Conservation (phyloP, 2,113 vertebrate species). For the Lichenostomus cassidix region DNA sequence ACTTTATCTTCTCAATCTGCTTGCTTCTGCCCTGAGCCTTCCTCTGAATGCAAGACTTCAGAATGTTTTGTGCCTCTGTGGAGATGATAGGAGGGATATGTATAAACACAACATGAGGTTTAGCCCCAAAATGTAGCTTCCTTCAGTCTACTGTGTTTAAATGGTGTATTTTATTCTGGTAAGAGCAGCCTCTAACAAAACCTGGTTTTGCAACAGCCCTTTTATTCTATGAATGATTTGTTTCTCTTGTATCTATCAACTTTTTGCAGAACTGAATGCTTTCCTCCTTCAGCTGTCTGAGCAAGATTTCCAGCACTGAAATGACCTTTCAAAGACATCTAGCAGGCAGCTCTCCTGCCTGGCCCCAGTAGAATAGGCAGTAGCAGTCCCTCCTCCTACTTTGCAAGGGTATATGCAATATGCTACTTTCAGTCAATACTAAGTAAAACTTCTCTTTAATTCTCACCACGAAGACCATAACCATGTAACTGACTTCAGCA, state of each 20-base stretch:
- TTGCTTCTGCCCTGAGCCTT: neutral
- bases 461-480: conserved; percentile 41
- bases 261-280: conserved; percentile 56
- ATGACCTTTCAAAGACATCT: conserved; percentile 52
- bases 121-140: neutral
- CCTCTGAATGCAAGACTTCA: neutral
- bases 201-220: neutral
- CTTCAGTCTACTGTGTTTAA: neutral
- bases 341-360: conserved; percentile 52
- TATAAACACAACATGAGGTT: neutral
- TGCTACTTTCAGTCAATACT: conserved; percentile 9
- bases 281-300: conserved; percentile 50
- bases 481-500: neutral
- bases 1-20: neutral
- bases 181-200: neutral
- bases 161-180: neutral
- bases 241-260: conserved; percentile 47
- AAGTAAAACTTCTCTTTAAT: conserved; percentile 23
- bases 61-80: neutral
- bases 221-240: neutral
- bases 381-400: conserved; percentile 39
- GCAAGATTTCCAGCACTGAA: conserved; percentile 49
- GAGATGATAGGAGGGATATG: neutral
- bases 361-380: conserved; percentile 32
- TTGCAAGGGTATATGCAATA: conserved; percentile 35